phyloP scores from a whole-genome alignment of 53 echinoderm and acorn worm species.

The Luidia sarsii region DNA sequence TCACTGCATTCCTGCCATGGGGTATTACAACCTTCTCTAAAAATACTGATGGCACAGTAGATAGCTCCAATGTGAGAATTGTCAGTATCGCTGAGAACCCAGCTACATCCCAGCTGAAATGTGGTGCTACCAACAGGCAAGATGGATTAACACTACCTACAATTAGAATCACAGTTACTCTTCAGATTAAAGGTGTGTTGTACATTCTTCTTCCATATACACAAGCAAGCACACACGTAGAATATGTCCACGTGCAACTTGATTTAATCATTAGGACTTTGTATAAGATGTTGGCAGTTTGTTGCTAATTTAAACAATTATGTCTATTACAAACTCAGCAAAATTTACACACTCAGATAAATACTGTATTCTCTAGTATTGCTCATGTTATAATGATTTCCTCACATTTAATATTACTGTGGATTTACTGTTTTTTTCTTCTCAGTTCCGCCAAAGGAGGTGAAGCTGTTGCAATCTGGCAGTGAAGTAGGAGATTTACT shows the following conservation, averaged over 20 bases:
- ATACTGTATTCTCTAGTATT: no score
- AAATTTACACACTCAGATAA: no score
- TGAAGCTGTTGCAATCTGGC: background rate
- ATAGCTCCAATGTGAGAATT: constrained; percentile 5
- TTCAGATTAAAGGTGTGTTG: constrained; percentile 6
- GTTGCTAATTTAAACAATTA: no score
- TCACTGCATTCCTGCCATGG: background rate
- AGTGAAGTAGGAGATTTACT: background rate
- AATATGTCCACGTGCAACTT: no score
- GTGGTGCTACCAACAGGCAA: constrained; percentile 35
- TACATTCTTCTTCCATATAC: no score
- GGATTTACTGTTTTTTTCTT: background rate
- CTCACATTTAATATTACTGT: no score
- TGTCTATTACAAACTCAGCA: no score
- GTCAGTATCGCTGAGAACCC: constrained; percentile 16
- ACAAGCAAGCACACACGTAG: no score
- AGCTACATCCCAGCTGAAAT: background rate
- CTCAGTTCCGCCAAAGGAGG: background rate
- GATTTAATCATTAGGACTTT: no score
- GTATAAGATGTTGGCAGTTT: no score
- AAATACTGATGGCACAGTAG: background rate
- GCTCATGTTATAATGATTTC: no score
- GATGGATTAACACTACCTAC: background rate
- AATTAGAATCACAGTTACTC: background rate
- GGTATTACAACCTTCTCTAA: background rate